phyloP scores from a whole-genome alignment of 2,797 vertebrate genomes.

The Aldrovandia affinis region DNA sequence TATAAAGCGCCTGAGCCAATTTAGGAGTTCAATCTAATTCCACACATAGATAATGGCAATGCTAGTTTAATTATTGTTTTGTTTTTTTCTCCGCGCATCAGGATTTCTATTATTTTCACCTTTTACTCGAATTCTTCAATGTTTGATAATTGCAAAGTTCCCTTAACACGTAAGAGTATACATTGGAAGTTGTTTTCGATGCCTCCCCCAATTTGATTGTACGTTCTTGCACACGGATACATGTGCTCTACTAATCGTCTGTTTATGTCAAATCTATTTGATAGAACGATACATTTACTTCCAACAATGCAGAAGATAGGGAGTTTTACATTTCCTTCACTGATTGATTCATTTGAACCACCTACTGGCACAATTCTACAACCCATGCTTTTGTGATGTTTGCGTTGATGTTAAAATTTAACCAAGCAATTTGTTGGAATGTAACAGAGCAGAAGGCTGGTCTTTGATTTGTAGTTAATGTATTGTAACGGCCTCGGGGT shows the following conservation, averaged over 20 bases:
- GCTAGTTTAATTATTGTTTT: neutral
- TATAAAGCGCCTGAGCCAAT: neutral
- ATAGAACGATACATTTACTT: slow-evolving; percentile 11
- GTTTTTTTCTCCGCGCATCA: neutral
- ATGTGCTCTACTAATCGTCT: neutral
- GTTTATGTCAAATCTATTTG: neutral
- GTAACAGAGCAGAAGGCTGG: slow-evolving; percentile 29
- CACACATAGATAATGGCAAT: neutral
- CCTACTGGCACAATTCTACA: neutral
- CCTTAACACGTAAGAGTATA: neutral
- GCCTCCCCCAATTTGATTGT: neutral
- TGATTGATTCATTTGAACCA: slow-evolving; percentile 14
- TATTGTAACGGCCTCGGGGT: slow-evolving; percentile 8
- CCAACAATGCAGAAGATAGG: slow-evolving; percentile 28
- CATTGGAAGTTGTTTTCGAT: neutral
- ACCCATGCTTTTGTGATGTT: slow-evolving; percentile 27
- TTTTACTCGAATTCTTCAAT: neutral
- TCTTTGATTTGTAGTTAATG: slow-evolving; percentile 37
- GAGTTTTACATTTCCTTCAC: neutral
- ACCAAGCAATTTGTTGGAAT: slow-evolving; percentile 33
- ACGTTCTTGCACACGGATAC: neutral
- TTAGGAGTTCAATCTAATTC: slow-evolving; percentile 21
- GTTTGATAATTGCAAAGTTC: neutral
- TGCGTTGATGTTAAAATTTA: slow-evolving; percentile 35
- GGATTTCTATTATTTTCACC: neutral